Evolutionary conservation across 2,888 invertebrate species (phyloP), one percentile per base, ranked within the genome.

Genomic region (Orchestes rusci): DNA sequence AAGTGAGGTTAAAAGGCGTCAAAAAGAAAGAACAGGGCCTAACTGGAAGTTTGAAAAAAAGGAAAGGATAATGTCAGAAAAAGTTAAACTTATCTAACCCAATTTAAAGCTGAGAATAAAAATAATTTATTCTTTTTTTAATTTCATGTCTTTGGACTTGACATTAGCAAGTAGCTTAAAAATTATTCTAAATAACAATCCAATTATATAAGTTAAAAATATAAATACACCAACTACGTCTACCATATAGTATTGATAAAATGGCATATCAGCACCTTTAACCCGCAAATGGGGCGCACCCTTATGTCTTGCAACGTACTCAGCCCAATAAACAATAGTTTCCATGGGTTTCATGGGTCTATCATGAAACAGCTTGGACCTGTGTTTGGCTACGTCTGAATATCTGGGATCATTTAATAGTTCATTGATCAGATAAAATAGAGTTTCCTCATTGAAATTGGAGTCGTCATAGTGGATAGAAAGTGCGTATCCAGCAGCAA

Each of bases 381-480:
- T 51, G 19, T 10, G 32, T 42, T 56, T 52, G 1, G 56, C 59
- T 31, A 53, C 59, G 42, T 57, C 47, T 10, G 29, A 29, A 32
- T 60, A 23, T 23, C 10, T 23, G 23, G 67, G 60, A 53, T 74
- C 60, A 13, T 59, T 61, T 0, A 75, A 56, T 3, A 75, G 58
- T 48, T 70, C 66, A 2, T 61, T 55, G 1, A 75, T 41, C 10
- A 60, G 48, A 15, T 53, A 56, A 16, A 53, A 59, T 1, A 75
- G 53, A 2, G 47, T 62, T 40, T 67, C 58, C 57, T 73, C 72
- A 41, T 63, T 70, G 20, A 75, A 66, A 19, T 71, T 64, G 4
- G 28, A 19, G 16, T 32, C 38, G 65, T 53, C 66, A 39, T 67
- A 72, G 20, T 63, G 57, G 1, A 74, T 53, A 2, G 52, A 57